phyloP scores from a whole-genome alignment of 2,888 invertebrate genomes.

The Alloplasta piceator region DNA sequence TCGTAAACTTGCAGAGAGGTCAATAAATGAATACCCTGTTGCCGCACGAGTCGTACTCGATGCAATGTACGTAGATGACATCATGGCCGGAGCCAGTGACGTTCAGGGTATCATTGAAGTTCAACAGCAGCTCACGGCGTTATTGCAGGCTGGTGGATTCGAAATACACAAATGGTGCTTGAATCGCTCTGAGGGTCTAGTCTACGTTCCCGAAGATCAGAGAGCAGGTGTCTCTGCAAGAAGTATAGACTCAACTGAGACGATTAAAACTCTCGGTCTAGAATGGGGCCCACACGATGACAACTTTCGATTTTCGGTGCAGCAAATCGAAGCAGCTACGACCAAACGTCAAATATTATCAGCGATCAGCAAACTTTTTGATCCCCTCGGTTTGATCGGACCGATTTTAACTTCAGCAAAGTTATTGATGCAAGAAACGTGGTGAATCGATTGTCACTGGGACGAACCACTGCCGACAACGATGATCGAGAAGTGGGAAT shows the following conservation, averaged over 20 bases:
- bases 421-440: constrained; percentile 57
- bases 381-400: constrained; percentile 49
- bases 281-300: constrained; percentile 33
- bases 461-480: constrained; percentile 40
- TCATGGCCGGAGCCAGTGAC: constrained; percentile 57
- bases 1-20: constrained; percentile 62
- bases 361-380: constrained; percentile 47
- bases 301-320: constrained; percentile 29
- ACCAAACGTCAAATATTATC: constrained; percentile 50
- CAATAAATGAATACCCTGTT: constrained; percentile 55
- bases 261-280: constrained; percentile 37
- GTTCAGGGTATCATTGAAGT: constrained; percentile 54
- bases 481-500: too few species aligned
- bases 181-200: neutral
- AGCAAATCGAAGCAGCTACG: neutral
- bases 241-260: constrained; percentile 36
- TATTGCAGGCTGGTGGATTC: constrained; percentile 40
- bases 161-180: constrained; percentile 55
- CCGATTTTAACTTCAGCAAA: constrained; percentile 48
- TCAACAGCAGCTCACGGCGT: constrained; percentile 39
- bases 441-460: constrained; percentile 42
- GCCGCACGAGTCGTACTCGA: constrained; percentile 48
- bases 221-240: neutral
- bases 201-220: neutral
- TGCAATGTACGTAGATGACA: constrained; percentile 56